A percentile compares a stretch with the other conserved stretches of the same genome.
Conservation (phyloP, 2,797 vertebrate species). For the Pipistrellus pygmaeus region DNA sequence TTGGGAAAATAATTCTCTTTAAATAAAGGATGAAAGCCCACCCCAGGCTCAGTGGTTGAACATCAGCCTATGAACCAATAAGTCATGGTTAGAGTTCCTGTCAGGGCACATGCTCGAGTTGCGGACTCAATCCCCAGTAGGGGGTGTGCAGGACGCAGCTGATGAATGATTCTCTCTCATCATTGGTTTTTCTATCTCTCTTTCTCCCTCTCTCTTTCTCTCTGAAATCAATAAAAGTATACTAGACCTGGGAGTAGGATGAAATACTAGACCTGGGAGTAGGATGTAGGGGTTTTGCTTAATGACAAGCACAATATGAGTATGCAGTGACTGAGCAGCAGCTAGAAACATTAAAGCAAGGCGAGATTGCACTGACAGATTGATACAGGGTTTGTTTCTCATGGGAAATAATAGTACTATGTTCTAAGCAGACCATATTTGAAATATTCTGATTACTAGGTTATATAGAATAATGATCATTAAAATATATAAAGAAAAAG, state of each 20-base stretch:
- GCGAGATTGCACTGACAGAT: background rate
- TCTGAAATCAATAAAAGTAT: no score
- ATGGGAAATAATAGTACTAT: background rate
- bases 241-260: background rate
- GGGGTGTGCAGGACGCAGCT: no score
- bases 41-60: no score
- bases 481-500: conserved; percentile 39
- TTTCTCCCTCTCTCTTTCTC: no score
- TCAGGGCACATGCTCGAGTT: no score
- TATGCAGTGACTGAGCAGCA: background rate
- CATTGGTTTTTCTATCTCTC: no score
- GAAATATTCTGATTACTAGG: background rate
- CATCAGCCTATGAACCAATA: no score
- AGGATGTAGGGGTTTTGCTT: background rate
- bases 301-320: background rate
- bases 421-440: background rate
- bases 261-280: background rate
- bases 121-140: no score
- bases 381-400: background rate
- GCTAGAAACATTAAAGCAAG: conserved; percentile 18
- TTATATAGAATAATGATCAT: conserved; percentile 22
- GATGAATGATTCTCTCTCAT: no score
- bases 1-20: background rate
- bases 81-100: no score
- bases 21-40: background rate